Base-by-base conservation (phyloP, 2,797 vertebrate species). In the Malurus leucopterus region DNA sequence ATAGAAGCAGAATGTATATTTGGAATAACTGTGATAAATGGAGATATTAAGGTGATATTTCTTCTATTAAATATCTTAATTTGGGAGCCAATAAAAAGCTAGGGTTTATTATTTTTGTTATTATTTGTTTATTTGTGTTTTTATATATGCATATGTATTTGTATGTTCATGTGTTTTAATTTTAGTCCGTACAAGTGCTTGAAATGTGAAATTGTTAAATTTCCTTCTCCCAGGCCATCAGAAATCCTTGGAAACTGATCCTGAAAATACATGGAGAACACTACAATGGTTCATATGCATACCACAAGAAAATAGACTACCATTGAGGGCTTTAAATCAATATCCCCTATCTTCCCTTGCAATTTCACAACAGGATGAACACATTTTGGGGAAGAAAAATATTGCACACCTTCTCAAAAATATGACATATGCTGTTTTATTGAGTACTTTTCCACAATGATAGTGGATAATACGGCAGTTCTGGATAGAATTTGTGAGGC, bases 11-110 rank as follows among this genome's bases (percentile, higher is more conserved):
- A 9, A 4, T 50, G 36, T 88, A 75, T 58, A 92, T 93, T 92
- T 91, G 47, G 51, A 91, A 62, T 77, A 59, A 51, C 79, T 68
- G 30, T 61, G 74, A 71, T 91, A 93, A 93, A 86, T n/a, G 1
- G 38, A 90, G 36, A 91, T 69, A 91, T 95, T 92, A 88, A 91
- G 32, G 40, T 73, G 74, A 50, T 74, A 41, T 69, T 93, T 82
- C n/a, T 89, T 63, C 32, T 65, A 40, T 51, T 22, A 72, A 90
- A 88, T 82, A 44, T 92, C 40, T 88, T 86, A 82, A 74, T 79
- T 84, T 90, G 22, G 17, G 43, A 54, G 23, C 40, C 19, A 82
- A 10, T 83, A 68, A 51, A 74, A 88, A 84, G 17, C 8, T 40
- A 24, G 14, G 6, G 7, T 62, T 86, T 83, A 11, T 46, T 15